Conservation (phyloP, 1,140 invertebrate species). For the Drosophila dunni region DNA sequence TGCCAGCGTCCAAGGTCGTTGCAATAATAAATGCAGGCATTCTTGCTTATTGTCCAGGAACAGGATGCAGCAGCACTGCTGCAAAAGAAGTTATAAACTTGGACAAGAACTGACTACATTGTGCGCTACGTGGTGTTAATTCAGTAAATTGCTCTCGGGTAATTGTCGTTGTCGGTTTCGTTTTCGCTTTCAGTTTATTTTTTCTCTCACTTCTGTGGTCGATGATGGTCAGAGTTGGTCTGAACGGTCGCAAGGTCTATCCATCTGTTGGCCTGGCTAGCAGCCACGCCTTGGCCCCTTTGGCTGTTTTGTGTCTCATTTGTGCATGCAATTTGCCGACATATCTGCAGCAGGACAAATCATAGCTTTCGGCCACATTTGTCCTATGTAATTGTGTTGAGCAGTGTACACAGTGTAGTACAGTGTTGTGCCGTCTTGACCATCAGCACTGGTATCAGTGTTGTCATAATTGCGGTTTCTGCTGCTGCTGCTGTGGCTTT, state of each 20-base stretch:
- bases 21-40: slow-evolving; percentile 78
- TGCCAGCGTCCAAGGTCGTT: slow-evolving; percentile 70
- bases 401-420: background rate
- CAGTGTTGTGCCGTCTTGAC: background rate
- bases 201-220: slow-evolving; percentile 12
- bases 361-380: slow-evolving; percentile 58
- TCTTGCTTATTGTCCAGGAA: slow-evolving; percentile 32
- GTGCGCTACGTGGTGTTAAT: slow-evolving; percentile 65
- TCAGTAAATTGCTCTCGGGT: slow-evolving; percentile 75
- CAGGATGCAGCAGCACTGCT: background rate
- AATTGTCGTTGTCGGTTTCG: slow-evolving; percentile 69
- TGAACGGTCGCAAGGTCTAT: background rate
- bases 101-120: slow-evolving; percentile 11
- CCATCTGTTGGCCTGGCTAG: no score
- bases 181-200: slow-evolving; percentile 26
- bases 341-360: slow-evolving; percentile 62
- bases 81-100: slow-evolving; percentile 68
- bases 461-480: slow-evolving; percentile 73
- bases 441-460: no score
- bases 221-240: slow-evolving; percentile 1
- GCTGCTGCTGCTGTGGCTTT: slow-evolving; percentile 23
- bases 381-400: slow-evolving; percentile 51
- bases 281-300: slow-evolving; percentile 14
- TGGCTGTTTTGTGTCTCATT: slow-evolving; percentile 74
- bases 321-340: slow-evolving; percentile 70